Percentiles rank a stretch among this genome's conserved stretches.
These are phyloP conservation scores for Drepanosiphum platanoidis DNA, from an alignment of 2,888 invertebrate species.

Conservation along the genomic window DNA sequence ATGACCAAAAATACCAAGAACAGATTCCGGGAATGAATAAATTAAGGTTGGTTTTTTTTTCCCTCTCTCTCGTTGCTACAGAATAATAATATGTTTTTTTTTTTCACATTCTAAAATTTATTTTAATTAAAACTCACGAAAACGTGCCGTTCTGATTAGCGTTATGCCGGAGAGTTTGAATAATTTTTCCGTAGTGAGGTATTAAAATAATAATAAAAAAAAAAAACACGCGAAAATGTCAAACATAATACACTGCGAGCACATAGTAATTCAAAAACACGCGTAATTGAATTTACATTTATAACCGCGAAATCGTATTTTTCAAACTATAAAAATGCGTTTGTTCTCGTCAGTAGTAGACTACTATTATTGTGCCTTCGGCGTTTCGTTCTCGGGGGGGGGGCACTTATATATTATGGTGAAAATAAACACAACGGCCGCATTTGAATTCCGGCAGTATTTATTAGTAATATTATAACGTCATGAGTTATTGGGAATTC, in stretches of 20 bases:
- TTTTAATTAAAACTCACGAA: conserved; percentile 3
- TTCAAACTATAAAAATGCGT: not conserved
- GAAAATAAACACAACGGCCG: not conserved
- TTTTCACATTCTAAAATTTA: not conserved
- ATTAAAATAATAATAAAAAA: too few relatives aligned
- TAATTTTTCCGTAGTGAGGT: not conserved
- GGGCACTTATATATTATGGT: not conserved
- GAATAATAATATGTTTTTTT: not conserved
- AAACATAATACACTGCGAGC: not conserved
- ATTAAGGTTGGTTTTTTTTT: conserved; percentile 10
- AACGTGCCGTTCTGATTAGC: not conserved
- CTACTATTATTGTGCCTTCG: too few relatives aligned
- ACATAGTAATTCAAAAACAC: not conserved
- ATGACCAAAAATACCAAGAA: not conserved
- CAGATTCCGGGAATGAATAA: not conserved
- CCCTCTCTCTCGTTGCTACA: too few relatives aligned
- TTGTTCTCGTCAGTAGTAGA: not conserved
- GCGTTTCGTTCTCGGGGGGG: not conserved
- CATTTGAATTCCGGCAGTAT: not conserved
- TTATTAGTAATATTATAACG: not conserved
- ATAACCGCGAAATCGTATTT: not conserved
- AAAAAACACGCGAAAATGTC: too few relatives aligned
- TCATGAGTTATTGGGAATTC: not conserved
- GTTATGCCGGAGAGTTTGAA: not conserved
- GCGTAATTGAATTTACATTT: not conserved